phyloP scores from a whole-genome alignment of 1,140 invertebrate species.

The Hylyphantes graminicola region DNA sequence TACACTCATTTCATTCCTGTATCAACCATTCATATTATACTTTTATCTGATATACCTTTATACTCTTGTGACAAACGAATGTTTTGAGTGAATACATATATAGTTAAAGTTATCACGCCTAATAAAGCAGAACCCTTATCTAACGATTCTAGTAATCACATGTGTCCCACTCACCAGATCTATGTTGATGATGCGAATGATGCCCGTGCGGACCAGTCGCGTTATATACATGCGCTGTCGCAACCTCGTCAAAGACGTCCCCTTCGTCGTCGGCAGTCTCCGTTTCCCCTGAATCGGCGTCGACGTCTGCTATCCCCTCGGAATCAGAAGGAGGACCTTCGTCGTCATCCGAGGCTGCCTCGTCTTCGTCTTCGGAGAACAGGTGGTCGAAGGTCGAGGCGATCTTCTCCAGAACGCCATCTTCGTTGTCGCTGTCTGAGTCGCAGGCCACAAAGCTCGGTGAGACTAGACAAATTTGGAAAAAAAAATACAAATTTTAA shows the following conservation, averaged over 20 bases:
- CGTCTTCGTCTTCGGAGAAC: slow-evolving; percentile 71
- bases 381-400: slow-evolving; percentile 79
- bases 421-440: slow-evolving; percentile 84
- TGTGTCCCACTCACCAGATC: slow-evolving; percentile 4
- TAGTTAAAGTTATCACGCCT: too few relatives aligned
- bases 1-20: too few relatives aligned
- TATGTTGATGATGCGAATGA: slow-evolving; percentile 33
- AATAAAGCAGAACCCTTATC: too few relatives aligned
- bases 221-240: slow-evolving; percentile 9
- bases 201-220: slow-evolving; percentile 16
- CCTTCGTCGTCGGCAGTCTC: slow-evolving; percentile 57
- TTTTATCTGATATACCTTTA: too few relatives aligned
- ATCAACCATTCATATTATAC: too few relatives aligned
- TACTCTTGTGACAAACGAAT: too few relatives aligned
- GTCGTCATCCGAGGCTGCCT: slow-evolving; percentile 50
- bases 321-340: slow-evolving; percentile 78
- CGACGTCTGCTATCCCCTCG: slow-evolving; percentile 69
- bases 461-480: slow-evolving; percentile 65
- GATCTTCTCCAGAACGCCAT: slow-evolving; percentile 76
- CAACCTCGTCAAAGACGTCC: slow-evolving; percentile 44
- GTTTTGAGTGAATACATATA: too few relatives aligned
- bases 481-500: slow-evolving; percentile 47
- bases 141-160: too few relatives aligned
- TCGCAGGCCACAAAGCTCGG: slow-evolving; percentile 71
- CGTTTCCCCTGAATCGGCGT: slow-evolving; percentile 62